Evolutionary conservation across 2,797 vertebrate genomes (phyloP).

Genomic region (Phoeniculus purpureus): DNA sequence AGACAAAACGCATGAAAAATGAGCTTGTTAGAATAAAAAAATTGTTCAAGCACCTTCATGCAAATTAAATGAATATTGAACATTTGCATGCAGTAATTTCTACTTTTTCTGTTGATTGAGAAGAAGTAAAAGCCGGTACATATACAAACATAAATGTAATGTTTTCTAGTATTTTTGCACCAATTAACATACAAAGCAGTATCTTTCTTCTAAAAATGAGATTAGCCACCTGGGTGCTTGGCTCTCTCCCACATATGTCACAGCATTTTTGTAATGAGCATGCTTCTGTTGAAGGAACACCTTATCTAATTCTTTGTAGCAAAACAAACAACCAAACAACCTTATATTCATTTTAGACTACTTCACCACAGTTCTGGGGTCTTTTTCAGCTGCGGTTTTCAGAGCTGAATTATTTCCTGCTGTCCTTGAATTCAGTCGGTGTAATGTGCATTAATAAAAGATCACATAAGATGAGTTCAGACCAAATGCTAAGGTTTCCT

Average conservation of each 20-base stretch:
- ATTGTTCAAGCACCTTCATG: conserved; percentile 97
- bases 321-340: conserved; percentile 69
- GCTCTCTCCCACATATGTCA: conserved; percentile 87
- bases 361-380: conserved; percentile 37
- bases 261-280: conserved; percentile 77
- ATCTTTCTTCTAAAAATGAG: conserved; percentile 86
- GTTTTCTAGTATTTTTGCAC: conserved; percentile 78
- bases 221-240: conserved; percentile 95
- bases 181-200: conserved; percentile 89
- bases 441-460: conserved; percentile 82
- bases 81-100: conserved; percentile 84
- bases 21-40: conserved; percentile 98
- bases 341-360: conserved; percentile 65
- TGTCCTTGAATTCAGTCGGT: conserved; percentile 76
- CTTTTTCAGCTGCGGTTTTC: conserved; percentile 68
- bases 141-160: conserved; percentile 80
- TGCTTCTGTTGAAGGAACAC: conserved; percentile 71
- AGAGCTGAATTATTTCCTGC: conserved; percentile 74
- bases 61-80: conserved; percentile 93
- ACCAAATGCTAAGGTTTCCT: conserved; percentile 74
- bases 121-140: conserved; percentile 76
- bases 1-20: conserved; percentile 90
- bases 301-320: conserved; percentile 71
- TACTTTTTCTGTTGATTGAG: conserved; percentile 82
- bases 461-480: conserved; percentile 79